Evolutionary conservation across 92 coral and sea anemone genomes (phyloP).

Genomic region (Phenganax subtilis): DNA sequence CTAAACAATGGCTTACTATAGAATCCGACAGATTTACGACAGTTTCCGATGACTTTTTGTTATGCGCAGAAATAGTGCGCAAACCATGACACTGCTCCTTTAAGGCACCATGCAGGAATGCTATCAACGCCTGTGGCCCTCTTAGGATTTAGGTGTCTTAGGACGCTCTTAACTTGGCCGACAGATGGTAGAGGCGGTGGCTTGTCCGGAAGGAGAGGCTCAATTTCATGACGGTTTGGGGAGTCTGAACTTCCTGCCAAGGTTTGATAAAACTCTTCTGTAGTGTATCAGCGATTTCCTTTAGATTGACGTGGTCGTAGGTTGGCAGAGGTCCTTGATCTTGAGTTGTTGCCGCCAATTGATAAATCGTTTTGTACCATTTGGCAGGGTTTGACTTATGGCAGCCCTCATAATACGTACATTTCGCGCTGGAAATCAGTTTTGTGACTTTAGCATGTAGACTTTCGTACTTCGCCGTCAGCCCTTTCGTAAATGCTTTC

Average conservation of each 20-base stretch:
- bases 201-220: neutral
- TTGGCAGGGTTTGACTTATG: conserved; percentile 53
- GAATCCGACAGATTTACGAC: too few species aligned
- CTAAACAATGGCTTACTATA: too few species aligned
- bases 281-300: too few species aligned
- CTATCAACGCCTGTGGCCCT: neutral
- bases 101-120: neutral
- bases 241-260: neutral
- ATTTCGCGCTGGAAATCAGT: neutral
- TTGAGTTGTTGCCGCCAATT: conserved; percentile 58
- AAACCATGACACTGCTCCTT: too few species aligned
- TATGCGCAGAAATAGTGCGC: too few species aligned
- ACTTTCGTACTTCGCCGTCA: neutral
- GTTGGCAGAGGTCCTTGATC: too few species aligned
- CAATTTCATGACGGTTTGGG: neutral
- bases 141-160: neutral
- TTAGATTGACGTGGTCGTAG: too few species aligned
- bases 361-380: conserved; percentile 71
- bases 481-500: too few species aligned
- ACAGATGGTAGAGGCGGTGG: neutral
- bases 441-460: neutral
- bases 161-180: neutral
- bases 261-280: neutral
- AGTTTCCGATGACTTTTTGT: too few species aligned
- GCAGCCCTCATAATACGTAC: neutral